Base-by-base conservation (phyloP, 2,797 vertebrate genomes). In the Vireo griseus region DNA sequence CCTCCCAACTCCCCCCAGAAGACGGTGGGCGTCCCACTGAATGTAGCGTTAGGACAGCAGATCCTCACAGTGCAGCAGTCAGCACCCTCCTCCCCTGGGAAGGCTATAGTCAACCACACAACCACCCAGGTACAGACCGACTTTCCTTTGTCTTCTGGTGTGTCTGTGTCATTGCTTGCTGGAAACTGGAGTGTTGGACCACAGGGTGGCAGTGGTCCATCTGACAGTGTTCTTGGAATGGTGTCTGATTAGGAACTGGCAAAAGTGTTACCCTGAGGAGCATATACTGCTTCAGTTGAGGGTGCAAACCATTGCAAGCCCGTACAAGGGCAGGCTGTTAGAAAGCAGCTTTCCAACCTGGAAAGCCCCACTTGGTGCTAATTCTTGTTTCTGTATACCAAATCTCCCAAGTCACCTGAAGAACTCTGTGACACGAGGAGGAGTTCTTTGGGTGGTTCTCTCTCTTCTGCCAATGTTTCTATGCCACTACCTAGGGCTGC, bases 41-140 rank as follows among this genome's bases (percentile, higher is more conserved):
- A 98, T 69, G 97, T 99, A 95, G 98, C 98, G 15, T 98, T 99
- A 48, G 98, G 98, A 77, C 99, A 99, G 97, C 99, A 99, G 98
- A 98, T 99, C 96, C 98, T 99, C 73, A 90, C 98, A 11, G 98
- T 99, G 85, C 99, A 99, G 67, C 98, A 99, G 97, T 96, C 99
- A 78, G 97, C 98, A 1, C 95, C 98, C 47, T 98, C 97, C 39
- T 99, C 98, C 75, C 99, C 99, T 16, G 98, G 98, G 90, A 99
- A 99, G 95, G 96, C 98, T 86, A 96, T 98, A 96, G 96, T 97
- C 94, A 98, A 98, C 96, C 98, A 98, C 66, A 97, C 98, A 83
- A 94, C 98, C 2, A 45, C 97, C 25, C 98, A 99, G 98, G 98
- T 99, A 90, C 93, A 91, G 40, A 84, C 29, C 80, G 65, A 58